Conservation (phyloP, 2,797 vertebrate species). For the Mallotus villosus region DNA sequence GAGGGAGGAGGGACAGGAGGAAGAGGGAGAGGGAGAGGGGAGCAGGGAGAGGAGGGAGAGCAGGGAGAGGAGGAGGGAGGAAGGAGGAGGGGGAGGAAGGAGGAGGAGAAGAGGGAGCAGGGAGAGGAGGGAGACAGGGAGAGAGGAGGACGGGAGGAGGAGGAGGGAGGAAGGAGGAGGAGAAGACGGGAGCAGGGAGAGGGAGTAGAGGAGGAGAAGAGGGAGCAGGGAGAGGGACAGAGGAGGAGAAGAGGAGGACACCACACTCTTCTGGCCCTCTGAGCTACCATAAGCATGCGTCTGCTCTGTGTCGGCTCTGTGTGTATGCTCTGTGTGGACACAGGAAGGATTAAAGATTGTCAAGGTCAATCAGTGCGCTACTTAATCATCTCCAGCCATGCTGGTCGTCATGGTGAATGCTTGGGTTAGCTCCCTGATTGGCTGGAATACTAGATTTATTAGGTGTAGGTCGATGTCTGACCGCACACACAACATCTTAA, state of each 20-base stretch:
- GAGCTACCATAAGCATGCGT: neutral
- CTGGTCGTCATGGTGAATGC: slow-evolving; percentile 35
- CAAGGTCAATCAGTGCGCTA: slow-evolving; percentile 43
- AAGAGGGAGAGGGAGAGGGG: neutral
- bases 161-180: neutral
- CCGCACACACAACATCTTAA: neutral
- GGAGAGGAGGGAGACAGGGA: neutral
- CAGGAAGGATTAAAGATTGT: slow-evolving; percentile 19
- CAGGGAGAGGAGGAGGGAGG: neutral
- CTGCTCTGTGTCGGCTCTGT: neutral
- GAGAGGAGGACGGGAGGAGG: neutral
- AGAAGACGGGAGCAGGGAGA: too few species aligned
- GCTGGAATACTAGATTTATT: slow-evolving; percentile 31
- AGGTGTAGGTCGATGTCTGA: slow-evolving; percentile 9
- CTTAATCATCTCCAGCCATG: slow-evolving; percentile 24
- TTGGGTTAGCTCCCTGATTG: slow-evolving; percentile 53
- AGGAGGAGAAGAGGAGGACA: neutral
- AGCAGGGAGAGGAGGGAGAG: too few species aligned
- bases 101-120: neutral
- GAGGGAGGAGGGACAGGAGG: neutral
- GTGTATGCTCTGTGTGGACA: neutral
- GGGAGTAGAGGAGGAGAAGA: neutral
- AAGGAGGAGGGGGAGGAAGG: too few species aligned
- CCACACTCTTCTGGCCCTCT: neutral
- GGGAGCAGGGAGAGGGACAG: neutral